A percentile compares a stretch with the other conserved stretches of the same genome.
Conservation (phyloP, 2,113 vertebrate genomes). For the Chaetops frenatus region DNA sequence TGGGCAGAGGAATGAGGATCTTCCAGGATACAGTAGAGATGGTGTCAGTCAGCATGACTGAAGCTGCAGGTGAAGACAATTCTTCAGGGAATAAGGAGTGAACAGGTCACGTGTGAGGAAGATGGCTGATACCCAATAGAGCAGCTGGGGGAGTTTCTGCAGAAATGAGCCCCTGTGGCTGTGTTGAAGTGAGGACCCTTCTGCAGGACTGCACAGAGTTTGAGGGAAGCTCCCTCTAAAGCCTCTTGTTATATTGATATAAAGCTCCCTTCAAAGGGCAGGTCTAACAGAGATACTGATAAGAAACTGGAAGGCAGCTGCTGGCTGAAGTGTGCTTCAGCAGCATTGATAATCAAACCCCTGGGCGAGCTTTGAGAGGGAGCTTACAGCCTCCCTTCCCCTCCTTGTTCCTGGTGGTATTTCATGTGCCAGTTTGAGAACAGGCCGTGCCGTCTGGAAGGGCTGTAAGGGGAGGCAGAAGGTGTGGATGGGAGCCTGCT, state of each 20-base stretch:
- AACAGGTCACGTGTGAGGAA: fast-evolving
- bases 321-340: background rate
- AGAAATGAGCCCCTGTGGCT: background rate
- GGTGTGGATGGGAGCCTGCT: background rate
- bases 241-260: background rate
- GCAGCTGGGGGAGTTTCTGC: background rate
- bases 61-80: background rate
- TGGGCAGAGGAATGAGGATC: background rate
- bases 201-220: background rate
- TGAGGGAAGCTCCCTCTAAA: background rate
- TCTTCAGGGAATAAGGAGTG: background rate
- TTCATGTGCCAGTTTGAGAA: background rate
- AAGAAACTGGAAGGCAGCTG: background rate
- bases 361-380: background rate
- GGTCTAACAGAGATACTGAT: background rate
- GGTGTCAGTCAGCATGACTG: background rate
- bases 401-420: background rate
- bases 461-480: background rate
- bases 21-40: background rate
- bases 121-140: background rate
- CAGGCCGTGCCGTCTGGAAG: fast-evolving
- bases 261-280: background rate
- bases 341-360: background rate
- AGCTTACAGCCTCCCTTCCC: background rate
- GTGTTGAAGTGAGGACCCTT: background rate